Percentiles rank a stretch among this genome's conserved stretches.
phyloP scores from a whole-genome alignment of 2,888 invertebrate species.

The Gandaritis pyraliata region DNA sequence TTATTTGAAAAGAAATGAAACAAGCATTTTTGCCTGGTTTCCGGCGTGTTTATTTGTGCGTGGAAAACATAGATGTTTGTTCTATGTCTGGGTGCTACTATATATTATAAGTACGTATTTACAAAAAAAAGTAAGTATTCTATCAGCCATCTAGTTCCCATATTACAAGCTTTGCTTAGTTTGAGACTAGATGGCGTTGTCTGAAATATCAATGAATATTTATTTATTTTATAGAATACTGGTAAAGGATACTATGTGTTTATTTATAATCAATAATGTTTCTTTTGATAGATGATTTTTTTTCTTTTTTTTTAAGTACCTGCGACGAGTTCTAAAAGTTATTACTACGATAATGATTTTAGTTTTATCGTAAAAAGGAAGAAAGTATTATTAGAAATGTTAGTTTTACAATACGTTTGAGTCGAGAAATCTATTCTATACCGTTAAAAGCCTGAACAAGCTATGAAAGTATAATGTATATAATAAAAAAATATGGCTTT shows the following conservation, averaged over 20 bases:
- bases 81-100: too few species aligned
- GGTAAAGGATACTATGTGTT: too few species aligned
- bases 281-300: too few species aligned
- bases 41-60: neutral
- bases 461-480: neutral
- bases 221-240: neutral
- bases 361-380: neutral
- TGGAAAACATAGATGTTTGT: too few species aligned
- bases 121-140: too few species aligned
- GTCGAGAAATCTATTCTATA: slow-evolving; percentile 5
- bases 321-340: neutral
- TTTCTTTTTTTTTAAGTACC: too few species aligned
- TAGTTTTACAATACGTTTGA: slow-evolving; percentile 4
- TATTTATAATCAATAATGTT: too few species aligned
- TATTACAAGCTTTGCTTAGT: too few species aligned
- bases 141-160: too few species aligned
- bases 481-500: slow-evolving; percentile 2
- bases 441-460: neutral
- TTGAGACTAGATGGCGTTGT: too few species aligned
- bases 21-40: slow-evolving; percentile 1
- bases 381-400: neutral
- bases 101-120: too few species aligned
- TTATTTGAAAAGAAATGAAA: slow-evolving; percentile 21
- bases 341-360: neutral
- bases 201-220: too few species aligned